Evolutionary conservation across 2,797 vertebrate species (phyloP), one percentile per base, ranked within the genome.

Genomic region (Sus cebifrons): DNA sequence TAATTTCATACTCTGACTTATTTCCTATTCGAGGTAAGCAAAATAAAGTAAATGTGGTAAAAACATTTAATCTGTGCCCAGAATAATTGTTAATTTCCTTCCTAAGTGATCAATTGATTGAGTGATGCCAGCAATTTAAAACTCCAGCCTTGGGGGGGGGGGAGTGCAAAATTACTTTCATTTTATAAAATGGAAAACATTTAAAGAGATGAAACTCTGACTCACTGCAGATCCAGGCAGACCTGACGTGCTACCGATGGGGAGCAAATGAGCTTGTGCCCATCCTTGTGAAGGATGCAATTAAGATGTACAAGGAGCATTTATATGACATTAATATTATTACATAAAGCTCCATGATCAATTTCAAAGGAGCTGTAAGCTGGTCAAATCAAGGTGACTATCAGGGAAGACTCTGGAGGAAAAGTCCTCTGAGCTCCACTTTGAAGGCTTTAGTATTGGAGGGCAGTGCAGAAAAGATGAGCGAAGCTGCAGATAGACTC

Each of bases 141-240:
- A 67, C 21, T 74, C 49, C 32, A 94, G 84, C 7, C 70, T 83
- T 94, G 12, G 77, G 60, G 10, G 14, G n/a, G 49, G 64, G 27
- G 4, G 4, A 49, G 40, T 16, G 14, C 9, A 67, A 75, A 75
- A 67, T 65, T 58, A 83, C 3, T 49, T 89, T 20, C 21, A 49
- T 70, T 83, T 36, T 67, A 75, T 44, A 83, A 83, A 75, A 17
- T 60, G 77, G 70, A 75, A 94, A 94, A 60, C 16, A 60, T 68
- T 83, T 49, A 49, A 74, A 58, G 36, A 58, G 77, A 67, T 44
- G 25, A 40, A 56, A 29, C 8, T 36, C 64, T 73, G 32, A 21
- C 52, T 68, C 70, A 29, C 1, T 16, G 52, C 17, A 67, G 21
- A n/a, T 49, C 81, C 67, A 18, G n/a, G n/a, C 5, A 23, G 27